A percentile compares a stretch with the other conserved stretches of the same genome.
phyloP scores from a whole-genome alignment of 2,888 invertebrate species.

The Bruchidius siliquastri region DNA sequence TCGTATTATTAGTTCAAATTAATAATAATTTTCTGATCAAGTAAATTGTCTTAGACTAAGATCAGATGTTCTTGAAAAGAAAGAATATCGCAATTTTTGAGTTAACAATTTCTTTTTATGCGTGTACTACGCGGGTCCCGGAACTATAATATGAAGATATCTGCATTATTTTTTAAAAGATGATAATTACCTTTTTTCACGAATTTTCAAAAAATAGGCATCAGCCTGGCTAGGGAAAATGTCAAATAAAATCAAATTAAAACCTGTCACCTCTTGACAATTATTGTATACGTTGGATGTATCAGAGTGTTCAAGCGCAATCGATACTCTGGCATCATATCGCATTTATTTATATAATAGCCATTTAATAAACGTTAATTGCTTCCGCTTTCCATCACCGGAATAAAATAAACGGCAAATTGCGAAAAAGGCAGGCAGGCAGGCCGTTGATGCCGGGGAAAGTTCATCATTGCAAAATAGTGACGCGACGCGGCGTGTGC shows the following conservation, averaged over 20 bases:
- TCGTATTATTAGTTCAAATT: too few species aligned
- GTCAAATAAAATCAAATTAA: background rate
- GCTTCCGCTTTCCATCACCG: background rate
- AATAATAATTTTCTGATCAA: too few species aligned
- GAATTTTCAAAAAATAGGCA: too few species aligned
- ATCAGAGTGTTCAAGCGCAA: background rate
- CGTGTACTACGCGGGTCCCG: too few species aligned
- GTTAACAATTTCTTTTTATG: too few species aligned
- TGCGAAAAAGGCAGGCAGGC: background rate
- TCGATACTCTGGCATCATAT: background rate
- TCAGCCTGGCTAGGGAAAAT: background rate
- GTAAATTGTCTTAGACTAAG: too few species aligned
- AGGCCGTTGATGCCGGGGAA: background rate
- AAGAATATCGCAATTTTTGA: too few species aligned
- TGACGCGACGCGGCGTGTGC: background rate
- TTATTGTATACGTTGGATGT: background rate
- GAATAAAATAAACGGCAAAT: background rate
- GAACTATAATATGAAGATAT: too few species aligned
- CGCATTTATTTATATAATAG: background rate
- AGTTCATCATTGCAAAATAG: background rate
- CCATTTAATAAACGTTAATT: background rate
- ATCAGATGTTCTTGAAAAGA: too few species aligned
- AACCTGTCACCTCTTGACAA: background rate
- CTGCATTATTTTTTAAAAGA: too few species aligned
- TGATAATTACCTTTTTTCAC: too few species aligned